Conservation (phyloP, 2,113 vertebrate species). For the Poeciliopsis prolifica region DNA sequence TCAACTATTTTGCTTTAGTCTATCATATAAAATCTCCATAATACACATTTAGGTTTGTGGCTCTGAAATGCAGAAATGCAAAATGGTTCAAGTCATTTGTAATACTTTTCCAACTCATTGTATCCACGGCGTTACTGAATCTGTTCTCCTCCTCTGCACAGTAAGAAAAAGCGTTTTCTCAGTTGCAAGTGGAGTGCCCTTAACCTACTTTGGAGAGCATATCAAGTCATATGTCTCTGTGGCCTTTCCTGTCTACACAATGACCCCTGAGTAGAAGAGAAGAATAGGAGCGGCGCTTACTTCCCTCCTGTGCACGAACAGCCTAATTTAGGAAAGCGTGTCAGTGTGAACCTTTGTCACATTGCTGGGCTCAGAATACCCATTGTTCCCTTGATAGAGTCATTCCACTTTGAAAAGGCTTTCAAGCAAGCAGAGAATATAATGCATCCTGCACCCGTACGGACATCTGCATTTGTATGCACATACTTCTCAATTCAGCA, state of each 20-base stretch:
- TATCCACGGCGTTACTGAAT: conserved; percentile 14
- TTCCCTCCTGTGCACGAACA: conserved; percentile 70
- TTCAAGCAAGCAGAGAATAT: conserved; percentile 49
- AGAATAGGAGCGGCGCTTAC: conserved; percentile 70
- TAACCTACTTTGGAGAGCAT: conserved; percentile 77
- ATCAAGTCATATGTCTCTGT: conserved; percentile 74
- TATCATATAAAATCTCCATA: not conserved
- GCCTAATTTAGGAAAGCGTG: conserved; percentile 79
- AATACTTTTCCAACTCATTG: not conserved
- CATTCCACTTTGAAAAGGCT: conserved; percentile 62
- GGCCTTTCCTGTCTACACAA: conserved; percentile 78
- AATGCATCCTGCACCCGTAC: conserved; percentile 46
- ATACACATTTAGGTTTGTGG: not conserved
- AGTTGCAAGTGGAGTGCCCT: conserved; percentile 47
- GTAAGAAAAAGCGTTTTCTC: conserved; percentile 11
- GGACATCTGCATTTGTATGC: conserved; percentile 60
- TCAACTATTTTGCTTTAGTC: not conserved
- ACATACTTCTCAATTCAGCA: conserved; percentile 16
- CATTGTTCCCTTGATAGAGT: conserved; percentile 77
- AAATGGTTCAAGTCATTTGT: not conserved
- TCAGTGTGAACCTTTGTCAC: conserved; percentile 80
- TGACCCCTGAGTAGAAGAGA: conserved; percentile 70
- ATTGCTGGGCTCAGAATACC: conserved; percentile 70
- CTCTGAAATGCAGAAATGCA: not conserved
- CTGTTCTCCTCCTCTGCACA: conserved; percentile 25